These are phyloP conservation scores for Conops quadrifasciatus DNA, from an alignment of 2,888 invertebrate genomes.

Conservation along the genomic window DNA sequence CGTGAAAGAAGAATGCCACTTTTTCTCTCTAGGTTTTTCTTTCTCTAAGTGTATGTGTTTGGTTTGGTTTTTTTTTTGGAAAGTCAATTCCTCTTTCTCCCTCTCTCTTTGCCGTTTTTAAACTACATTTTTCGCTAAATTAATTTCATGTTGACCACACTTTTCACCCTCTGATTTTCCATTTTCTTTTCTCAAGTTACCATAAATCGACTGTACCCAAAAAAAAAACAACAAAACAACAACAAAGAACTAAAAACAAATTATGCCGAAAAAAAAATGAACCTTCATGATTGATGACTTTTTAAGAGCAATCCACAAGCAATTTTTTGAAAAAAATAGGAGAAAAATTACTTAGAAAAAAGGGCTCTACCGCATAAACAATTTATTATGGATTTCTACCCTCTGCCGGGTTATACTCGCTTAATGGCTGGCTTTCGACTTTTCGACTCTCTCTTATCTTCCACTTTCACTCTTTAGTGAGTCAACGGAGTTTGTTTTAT, in stretches of 20 bases:
- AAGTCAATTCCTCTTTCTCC: slow-evolving; percentile 25
- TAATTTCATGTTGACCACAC: slow-evolving; percentile 15
- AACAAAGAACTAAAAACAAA: too few species aligned
- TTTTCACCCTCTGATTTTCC: slow-evolving; percentile 22
- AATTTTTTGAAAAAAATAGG: background rate
- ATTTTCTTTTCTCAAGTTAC: slow-evolving; percentile 9
- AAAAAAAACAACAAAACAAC: too few species aligned
- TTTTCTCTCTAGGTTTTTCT: background rate
- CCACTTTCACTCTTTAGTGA: too few species aligned
- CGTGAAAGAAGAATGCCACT: background rate
- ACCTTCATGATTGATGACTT: background rate
- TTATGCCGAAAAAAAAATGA: too few species aligned
- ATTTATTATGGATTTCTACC: too few species aligned
- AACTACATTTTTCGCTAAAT: slow-evolving; percentile 25
- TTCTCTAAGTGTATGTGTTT: background rate
- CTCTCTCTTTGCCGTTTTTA: slow-evolving; percentile 4
- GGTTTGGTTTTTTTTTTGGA: too few species aligned
- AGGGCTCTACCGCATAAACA: background rate
- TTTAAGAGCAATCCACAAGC: slow-evolving; percentile 3
- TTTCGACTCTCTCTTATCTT: too few species aligned
- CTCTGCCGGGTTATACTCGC: too few species aligned
- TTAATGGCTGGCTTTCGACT: too few species aligned
- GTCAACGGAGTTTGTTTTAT: too few species aligned
- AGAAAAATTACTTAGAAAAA: background rate
- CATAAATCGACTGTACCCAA: too few species aligned